phyloP scores from a whole-genome alignment of 2,888 invertebrate species.

The Endomychus coccineus region DNA sequence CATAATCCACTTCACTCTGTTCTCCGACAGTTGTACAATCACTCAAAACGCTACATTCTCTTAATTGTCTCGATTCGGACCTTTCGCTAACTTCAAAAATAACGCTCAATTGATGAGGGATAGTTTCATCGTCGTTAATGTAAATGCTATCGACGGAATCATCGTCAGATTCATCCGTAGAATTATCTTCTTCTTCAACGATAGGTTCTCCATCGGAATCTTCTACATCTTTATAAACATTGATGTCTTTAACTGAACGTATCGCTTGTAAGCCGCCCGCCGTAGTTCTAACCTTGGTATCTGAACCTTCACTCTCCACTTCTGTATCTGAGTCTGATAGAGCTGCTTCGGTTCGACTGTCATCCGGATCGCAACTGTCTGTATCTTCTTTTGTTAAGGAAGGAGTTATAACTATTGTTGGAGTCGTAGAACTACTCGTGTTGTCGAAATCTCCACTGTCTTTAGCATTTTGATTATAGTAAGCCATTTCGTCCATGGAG shows the following conservation, averaged over 20 bases:
- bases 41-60: constrained; percentile 36
- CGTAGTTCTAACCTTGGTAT: constrained; percentile 17
- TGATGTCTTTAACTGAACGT: constrained; percentile 49
- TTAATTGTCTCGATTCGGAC: constrained; percentile 35
- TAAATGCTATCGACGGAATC: constrained; percentile 23
- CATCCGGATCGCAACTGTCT: constrained; percentile 20
- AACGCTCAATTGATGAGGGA: constrained; percentile 50
- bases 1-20: constrained; percentile 11
- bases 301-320: constrained; percentile 21
- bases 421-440: constrained; percentile 8
- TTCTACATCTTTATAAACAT: constrained; percentile 37
- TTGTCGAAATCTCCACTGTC: constrained; percentile 15
- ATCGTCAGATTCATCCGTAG: constrained; percentile 11
- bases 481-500: constrained; percentile 43
- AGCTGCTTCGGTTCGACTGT: constrained; percentile 16
- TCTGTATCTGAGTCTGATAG: constrained; percentile 30
- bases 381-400: constrained; percentile 17
- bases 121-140: constrained; percentile 29
- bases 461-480: constrained; percentile 26
- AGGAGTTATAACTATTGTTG: constrained; percentile 24
- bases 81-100: constrained; percentile 55
- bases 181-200: constrained; percentile 24
- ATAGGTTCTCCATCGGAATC: constrained; percentile 23
- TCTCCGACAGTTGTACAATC: constrained; percentile 30
- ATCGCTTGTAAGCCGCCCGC: constrained; percentile 43